These are phyloP conservation scores for Zaprionus lachaisei DNA, from an alignment of 1,140 invertebrate species.

Conservation along the genomic window DNA sequence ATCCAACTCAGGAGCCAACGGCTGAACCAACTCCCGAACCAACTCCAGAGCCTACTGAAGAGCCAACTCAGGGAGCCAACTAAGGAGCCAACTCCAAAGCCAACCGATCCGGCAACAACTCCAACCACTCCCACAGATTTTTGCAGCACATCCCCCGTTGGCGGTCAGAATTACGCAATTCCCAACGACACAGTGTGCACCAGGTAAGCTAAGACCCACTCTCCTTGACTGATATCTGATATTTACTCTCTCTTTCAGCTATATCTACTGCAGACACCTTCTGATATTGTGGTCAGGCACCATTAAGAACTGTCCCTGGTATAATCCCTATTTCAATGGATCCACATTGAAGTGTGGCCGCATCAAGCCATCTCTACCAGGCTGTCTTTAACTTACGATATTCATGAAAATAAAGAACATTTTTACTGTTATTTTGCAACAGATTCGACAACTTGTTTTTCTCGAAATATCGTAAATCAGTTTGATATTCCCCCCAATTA, in stretches of 20 bases:
- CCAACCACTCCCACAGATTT: neutral
- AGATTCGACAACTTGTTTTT: neutral
- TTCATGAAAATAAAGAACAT: neutral
- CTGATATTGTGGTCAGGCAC: neutral
- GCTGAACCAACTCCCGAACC: neutral
- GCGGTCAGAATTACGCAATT: neutral
- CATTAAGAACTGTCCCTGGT: conserved; percentile 4
- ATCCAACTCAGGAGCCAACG: neutral
- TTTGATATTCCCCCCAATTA: neutral
- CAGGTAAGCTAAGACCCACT: neutral
- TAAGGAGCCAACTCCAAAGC: neutral
- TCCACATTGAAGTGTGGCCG: neutral
- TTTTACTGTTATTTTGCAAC: neutral
- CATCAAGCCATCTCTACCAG: neutral
- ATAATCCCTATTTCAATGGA: conserved; percentile 25
- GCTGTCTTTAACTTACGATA: conserved; percentile 1
- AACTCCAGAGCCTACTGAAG: neutral
- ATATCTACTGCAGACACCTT: conserved; percentile 11
- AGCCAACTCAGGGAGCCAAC: neutral
- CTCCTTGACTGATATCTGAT: neutral
- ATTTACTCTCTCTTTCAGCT: conserved; percentile 6
- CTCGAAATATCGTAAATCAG: neutral
- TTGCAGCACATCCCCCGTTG: neutral
- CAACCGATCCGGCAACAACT: neutral
- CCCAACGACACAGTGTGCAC: conserved; percentile 35